phyloP scores from a whole-genome alignment of 2,888 invertebrate species.

The Sympetrum striolatum region DNA sequence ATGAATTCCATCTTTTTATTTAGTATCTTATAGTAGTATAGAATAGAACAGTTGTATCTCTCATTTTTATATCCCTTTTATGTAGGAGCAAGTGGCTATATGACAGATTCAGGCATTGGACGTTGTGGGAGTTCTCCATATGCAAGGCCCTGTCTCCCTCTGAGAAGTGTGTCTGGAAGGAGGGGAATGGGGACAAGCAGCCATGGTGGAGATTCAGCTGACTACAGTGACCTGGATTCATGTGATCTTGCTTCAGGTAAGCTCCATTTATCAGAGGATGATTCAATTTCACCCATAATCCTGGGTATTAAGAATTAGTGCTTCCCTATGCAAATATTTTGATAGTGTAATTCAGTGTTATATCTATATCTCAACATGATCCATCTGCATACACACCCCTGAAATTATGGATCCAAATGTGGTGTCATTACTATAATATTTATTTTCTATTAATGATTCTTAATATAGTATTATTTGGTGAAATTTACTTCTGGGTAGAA shows the following conservation, averaged over 20 bases:
- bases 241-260: conserved; percentile 72
- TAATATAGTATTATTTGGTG: too few species aligned
- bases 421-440: too few species aligned
- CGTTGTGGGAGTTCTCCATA: conserved; percentile 16
- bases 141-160: conserved; percentile 7
- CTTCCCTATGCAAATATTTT: too few species aligned
- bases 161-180: conserved; percentile 18
- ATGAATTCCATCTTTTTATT: too few species aligned
- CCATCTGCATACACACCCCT: too few species aligned
- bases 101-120: conserved; percentile 22
- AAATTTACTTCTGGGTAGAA: too few species aligned
- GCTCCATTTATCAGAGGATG: conserved; percentile 60
- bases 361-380: too few species aligned
- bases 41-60: background rate
- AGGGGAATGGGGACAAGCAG: conserved; percentile 12
- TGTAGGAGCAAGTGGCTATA: conserved; percentile 14
- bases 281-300: too few species aligned
- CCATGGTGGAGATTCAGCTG: conserved; percentile 50
- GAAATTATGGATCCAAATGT: too few species aligned
- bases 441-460: too few species aligned
- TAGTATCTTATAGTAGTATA: background rate
- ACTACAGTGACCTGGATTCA: conserved; percentile 57
- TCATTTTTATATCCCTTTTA: background rate
- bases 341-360: too few species aligned
- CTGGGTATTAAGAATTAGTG: too few species aligned